Base-by-base conservation (phyloP, 92 coral and sea anemone species). In the Palythoa grandis region DNA sequence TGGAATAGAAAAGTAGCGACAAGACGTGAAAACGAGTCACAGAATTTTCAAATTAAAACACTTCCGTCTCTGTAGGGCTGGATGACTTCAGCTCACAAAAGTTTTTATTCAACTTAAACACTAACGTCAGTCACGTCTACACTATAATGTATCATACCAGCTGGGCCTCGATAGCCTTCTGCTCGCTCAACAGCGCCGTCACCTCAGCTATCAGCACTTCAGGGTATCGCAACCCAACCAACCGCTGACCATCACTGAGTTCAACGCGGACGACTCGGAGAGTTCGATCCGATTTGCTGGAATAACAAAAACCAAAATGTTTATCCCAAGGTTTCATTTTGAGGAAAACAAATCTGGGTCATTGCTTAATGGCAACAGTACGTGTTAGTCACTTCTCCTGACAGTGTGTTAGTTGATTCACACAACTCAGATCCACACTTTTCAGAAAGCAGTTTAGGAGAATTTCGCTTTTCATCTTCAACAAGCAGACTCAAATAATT, bases 181-280 rank as follows among this genome's bases (percentile, higher is more conserved):
- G 96, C 54, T 96, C 98, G 69, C 86, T 90, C 70, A 96, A 78
- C 29, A 96, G 91, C 54, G 91, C 83, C 47, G 99, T 88, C 80
- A 93, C 99, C 84, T 92, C 98, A 52, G 94, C 91, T 54, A 96
- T 96, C 58, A 96, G 92, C 74, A 91, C 93, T 89, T 96, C 97
- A 43, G 99, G 98, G 87, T 96, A 96, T 69, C 99, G 96, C 83
- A 96, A 82, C 24, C 99, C 99, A 23, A 96, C 99, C 89, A 96
- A 86, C 90, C 99, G 99, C 89, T 95, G 99, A 86, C 98, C 99
- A 83, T 84, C 90, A 84, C 91, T 96, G 65, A 96, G 92, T 71
- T 96, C 95, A 43, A 96, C 99, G 76, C 99, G 98, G 74, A 94
- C 96, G 35, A 96, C 99, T 83, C 99, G 98, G 25, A 96, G 87